These are phyloP conservation scores for Uloborus plumipes DNA, from an alignment of 2,888 invertebrate genomes.

Conservation along the genomic window DNA sequence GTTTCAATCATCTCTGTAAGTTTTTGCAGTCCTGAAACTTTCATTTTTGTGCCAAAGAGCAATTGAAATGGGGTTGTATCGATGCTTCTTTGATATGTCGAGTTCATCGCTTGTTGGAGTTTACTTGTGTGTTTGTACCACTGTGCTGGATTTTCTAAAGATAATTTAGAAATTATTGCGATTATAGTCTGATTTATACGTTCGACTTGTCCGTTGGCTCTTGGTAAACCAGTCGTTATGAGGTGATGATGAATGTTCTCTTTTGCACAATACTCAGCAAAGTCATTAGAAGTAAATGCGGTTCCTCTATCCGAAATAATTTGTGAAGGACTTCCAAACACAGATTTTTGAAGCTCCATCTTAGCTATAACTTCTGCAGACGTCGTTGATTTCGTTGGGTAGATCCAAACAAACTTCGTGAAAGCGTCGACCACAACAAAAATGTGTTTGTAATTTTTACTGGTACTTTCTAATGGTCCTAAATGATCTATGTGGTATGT, in stretches of 20 bases:
- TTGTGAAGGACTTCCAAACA: background rate
- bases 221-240: conserved; percentile 6
- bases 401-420: conserved; percentile 6
- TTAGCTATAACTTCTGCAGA: background rate
- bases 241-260: conserved; percentile 4
- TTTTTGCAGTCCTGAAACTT: background rate
- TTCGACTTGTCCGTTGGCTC: conserved; percentile 3
- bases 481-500: background rate
- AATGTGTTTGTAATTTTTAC: background rate
- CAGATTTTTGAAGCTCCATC: background rate
- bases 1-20: background rate
- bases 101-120: background rate
- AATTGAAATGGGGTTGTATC: background rate
- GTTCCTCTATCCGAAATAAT: conserved; percentile 13
- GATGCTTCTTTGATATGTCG: conserved; percentile 1
- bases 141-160: background rate
- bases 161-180: background rate
- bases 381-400: conserved; percentile 4
- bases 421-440: background rate
- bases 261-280: background rate
- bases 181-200: background rate
- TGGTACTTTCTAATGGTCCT: background rate
- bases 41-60: background rate
- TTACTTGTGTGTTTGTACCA: background rate
- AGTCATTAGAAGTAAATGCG: conserved; percentile 2